Base-by-base conservation (phyloP, 2,888 invertebrate genomes). In the Sceliomorpha sp. region DNA sequence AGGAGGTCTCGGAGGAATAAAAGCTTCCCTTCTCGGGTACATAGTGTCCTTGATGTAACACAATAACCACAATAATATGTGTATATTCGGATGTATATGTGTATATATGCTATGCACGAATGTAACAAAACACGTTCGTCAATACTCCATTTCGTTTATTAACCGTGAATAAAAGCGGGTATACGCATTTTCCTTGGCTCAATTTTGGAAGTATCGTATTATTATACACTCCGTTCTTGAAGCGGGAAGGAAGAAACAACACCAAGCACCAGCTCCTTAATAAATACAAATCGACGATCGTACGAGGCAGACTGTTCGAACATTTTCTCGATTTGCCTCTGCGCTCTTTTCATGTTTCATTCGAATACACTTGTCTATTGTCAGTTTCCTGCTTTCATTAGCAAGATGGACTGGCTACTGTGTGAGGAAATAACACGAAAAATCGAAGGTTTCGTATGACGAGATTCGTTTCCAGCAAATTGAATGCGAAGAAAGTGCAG, bases 271-370 rank as follows among this genome's bases (percentile, higher is more conserved):
- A 5, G 20, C 20, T 20, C 5, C 20, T 20, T 70, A 66, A 70
- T 70, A 70, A 70, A 70, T 70, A 70, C 66, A 70, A 70, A 70
- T 70, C 70, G 70, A 56, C 45, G 50, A 42, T 45, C 45, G 40
- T 27, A 39, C 37, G 42, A n/a, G 12, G 13, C 42, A n/a, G 10
- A 2, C 14, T 13, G 10, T 26, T 12, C n/a, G 9, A 26, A 8
- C 34, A 10, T 34, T n/a, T 34, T 34, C 14, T 10, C 9, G 34
- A 13, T 8, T 34, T 13, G 4, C 34, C 14, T 34, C 27, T 5
- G 20, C 20, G 20, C 5, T 20, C 20, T 20, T 20, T 20, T 20
- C 5, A 20, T 20, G 20, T 20, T 29, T 29, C 27, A n/a, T 8
- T 29, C 27, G 27, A 7, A n/a, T 8, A 7, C 1, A n/a, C 27